These are phyloP conservation scores for Neoaliturus tenellus DNA, from an alignment of 2,888 invertebrate species.

Conservation along the genomic window DNA sequence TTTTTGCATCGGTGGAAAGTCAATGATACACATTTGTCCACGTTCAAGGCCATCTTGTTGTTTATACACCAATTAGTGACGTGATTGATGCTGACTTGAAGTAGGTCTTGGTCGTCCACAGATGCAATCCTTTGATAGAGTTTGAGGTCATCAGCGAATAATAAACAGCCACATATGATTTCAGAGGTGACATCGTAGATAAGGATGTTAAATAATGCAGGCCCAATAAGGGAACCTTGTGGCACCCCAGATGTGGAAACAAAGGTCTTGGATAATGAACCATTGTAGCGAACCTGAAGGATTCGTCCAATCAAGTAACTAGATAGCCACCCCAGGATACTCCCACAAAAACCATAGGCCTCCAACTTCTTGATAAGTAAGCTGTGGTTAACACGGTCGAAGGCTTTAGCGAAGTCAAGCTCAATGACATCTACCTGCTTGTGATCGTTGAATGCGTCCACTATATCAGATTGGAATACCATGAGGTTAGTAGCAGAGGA, in stretches of 20 bases:
- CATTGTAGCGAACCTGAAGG: not conserved
- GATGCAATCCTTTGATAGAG: not conserved
- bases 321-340: not conserved
- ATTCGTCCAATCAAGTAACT: not conserved
- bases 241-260: not conserved
- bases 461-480: no score
- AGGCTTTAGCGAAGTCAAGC: not conserved
- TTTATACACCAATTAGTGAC: not conserved
- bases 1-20: not conserved
- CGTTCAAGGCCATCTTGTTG: not conserved
- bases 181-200: not conserved
- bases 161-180: not conserved
- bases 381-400: not conserved
- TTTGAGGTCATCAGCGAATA: not conserved
- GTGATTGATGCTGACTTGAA: not conserved
- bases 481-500: no score
- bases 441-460: no score
- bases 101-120: no score
- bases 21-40: not conserved
- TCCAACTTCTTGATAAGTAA: not conserved
- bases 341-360: not conserved
- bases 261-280: not conserved
- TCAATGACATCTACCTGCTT: not conserved
- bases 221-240: not conserved
- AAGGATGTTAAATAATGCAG: not conserved